Percentiles rank a stretch among this genome's conserved stretches.
These are phyloP conservation scores for Dasysyrphus albostriatus DNA, from an alignment of 2,888 invertebrate species.

Conservation along the genomic window DNA sequence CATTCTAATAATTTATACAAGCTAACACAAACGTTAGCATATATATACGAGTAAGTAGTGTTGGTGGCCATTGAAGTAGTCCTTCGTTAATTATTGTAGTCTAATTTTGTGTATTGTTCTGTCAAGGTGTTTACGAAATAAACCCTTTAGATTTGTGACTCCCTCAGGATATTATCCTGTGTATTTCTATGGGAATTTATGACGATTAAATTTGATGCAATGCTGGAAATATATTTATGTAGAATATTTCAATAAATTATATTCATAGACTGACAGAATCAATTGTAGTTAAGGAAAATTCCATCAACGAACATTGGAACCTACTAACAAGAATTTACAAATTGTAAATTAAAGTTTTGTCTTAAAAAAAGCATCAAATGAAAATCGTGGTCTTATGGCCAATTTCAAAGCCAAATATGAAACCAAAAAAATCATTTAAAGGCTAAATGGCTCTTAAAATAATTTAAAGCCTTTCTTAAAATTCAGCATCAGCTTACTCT, in stretches of 20 bases:
- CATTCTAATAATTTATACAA: constrained; percentile 26
- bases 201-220: background rate
- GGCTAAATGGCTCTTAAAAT: no score
- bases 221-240: background rate
- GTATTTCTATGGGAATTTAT: background rate
- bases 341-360: no score
- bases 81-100: constrained; percentile 52
- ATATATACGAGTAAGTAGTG: background rate
- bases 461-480: no score
- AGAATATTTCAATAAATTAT: background rate
- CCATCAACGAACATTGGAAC: no score
- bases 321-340: no score
- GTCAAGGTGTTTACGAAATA: constrained; percentile 20
- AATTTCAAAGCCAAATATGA: no score
- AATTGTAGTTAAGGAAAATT: background rate
- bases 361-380: no score
- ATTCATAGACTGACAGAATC: background rate
- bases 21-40: background rate
- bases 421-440: no score
- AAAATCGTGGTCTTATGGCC: no score
- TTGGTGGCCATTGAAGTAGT: constrained; percentile 21
- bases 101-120: constrained; percentile 27
- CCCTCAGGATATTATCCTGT: background rate
- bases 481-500: no score
- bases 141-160: constrained; percentile 17